phyloP scores from a whole-genome alignment of 2,113 vertebrate genomes.

The Sialia sialis region DNA sequence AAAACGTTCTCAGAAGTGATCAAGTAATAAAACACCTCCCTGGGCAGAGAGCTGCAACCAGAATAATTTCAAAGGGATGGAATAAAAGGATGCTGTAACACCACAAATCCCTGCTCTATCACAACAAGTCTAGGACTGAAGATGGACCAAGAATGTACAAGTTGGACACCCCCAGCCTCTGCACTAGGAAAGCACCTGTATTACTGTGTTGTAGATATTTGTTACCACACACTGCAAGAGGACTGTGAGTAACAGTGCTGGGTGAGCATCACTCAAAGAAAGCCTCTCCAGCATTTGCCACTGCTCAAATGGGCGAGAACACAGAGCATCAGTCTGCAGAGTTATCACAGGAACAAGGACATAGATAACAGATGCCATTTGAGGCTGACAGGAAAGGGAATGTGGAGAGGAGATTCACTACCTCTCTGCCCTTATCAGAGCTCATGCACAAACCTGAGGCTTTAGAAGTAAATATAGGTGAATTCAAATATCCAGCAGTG shows the following conservation, averaged over 20 bases:
- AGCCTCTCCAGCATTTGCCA: background rate
- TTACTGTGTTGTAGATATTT: background rate
- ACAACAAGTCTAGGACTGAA: background rate
- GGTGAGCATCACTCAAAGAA: background rate
- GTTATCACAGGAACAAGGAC: background rate
- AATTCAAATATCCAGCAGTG: background rate
- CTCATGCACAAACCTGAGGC: background rate
- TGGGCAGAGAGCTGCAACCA: background rate
- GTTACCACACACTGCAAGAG: background rate
- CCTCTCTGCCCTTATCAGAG: background rate
- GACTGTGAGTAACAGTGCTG: background rate
- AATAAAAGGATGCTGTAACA: background rate
- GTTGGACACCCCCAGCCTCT: background rate
- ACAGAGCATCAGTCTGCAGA: background rate
- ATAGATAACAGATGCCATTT: fast-evolving
- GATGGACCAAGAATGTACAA: background rate
- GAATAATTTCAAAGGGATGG: background rate
- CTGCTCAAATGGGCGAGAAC: background rate
- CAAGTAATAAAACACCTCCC: background rate
- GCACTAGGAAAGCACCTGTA: background rate
- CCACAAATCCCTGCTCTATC: background rate
- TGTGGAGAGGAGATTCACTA: background rate
- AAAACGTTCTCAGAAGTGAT: conserved; percentile 26
- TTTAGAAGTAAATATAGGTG: background rate
- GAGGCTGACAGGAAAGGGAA: background rate